phyloP scores from a whole-genome alignment of 1,140 invertebrate species.

The Listronotus oregonensis region DNA sequence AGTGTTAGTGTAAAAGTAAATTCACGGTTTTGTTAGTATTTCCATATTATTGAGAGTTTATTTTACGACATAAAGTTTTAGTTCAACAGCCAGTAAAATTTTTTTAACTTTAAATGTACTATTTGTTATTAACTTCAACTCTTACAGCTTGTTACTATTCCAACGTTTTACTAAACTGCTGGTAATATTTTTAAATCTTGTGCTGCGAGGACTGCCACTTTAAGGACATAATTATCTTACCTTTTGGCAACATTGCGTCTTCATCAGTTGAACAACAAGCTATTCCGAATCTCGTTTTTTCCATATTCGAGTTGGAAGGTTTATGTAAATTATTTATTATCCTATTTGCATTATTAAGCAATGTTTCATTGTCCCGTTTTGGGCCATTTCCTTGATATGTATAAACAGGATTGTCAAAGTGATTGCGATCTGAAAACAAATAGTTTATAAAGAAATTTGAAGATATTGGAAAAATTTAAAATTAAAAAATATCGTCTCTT shows the following conservation, averaged over 20 bases:
- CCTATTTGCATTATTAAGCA: conserved; percentile 57
- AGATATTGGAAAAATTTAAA: no score
- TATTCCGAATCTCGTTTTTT: conserved; percentile 61
- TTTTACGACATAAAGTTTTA: no score
- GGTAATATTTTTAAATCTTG: no score
- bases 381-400: conserved; percentile 69
- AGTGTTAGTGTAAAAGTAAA: no score
- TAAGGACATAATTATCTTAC: conserved; percentile 16
- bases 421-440: conserved; percentile 72
- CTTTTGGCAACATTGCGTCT: conserved; percentile 49
- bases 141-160: no score
- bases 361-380: conserved; percentile 54
- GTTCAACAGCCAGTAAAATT: no score
- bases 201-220: no score
- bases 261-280: conserved; percentile 58
- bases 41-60: no score
- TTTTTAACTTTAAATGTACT: no score
- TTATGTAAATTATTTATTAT: conserved; percentile 74
- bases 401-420: conserved; percentile 93
- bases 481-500: not conserved
- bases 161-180: no score
- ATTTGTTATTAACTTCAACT: no score
- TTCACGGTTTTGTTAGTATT: no score
- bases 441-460: not conserved
- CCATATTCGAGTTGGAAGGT: conserved; percentile 63